Evolutionary conservation across 2,797 vertebrate genomes (phyloP), one percentile per base, ranked within the genome.

Genomic region (Buphagus erythrorhynchus): DNA sequence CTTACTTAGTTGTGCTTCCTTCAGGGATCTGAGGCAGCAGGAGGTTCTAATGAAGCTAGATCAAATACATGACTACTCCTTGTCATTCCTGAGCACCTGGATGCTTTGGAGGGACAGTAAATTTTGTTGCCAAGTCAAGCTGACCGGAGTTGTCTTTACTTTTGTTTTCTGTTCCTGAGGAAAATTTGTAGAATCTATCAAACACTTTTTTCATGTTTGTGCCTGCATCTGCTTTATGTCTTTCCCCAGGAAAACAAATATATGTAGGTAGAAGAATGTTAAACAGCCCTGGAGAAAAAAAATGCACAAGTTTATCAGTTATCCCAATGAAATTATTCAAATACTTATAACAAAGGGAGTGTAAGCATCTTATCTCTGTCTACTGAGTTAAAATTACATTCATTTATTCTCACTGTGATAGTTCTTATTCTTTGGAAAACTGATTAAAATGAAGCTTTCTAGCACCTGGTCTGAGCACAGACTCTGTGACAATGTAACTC

Each of bases 381-480:
- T 65, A 9, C 52, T 58, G 36, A 48, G 54, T 68, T 61, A 90
- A 62, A 52, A 62, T 74, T 57, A 63, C 71, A 57, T 87, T 89
- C 16, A 46, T 72, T 91, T 95, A 33, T 10, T 69, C 33, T 78
- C 54, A 36, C n/a, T 57, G 13, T 38, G 51, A 61, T 71, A 33
- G 21, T 25, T 81, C 33, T 58, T 74, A 11, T 62, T 72, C 33
- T 86, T 67, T 59, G 38, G 49, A 68, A 83, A 83, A 71, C 19
- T 42, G 72, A 58, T 75, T 90, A 58, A 80, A 93, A 78, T 45
- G 43, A 77, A 83, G 31, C 35, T 66, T 11, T 40, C 38, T 82
- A 26, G 6, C 74, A 82, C 28, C 31, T 71, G 78, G 25, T 85
- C 38, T n/a, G 43, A 86, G 19, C 33, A 51, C 28, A 78, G 65